Evolutionary conservation across 2,797 vertebrate genomes (phyloP).

Genomic region (Odontamblyopus rebecca): DNA sequence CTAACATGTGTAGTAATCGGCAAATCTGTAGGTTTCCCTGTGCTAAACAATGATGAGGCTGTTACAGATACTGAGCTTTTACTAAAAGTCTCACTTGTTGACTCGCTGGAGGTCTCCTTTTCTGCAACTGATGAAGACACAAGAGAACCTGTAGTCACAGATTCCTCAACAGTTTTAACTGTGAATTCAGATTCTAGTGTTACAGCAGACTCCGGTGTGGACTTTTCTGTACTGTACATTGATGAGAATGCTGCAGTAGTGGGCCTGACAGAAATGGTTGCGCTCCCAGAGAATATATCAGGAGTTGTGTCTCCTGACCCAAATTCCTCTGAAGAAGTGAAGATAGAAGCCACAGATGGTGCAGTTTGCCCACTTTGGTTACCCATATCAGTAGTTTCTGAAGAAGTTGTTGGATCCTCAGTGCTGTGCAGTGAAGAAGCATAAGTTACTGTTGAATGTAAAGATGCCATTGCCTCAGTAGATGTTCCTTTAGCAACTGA

Average conservation of each 20-base stretch:
- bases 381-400: not conserved
- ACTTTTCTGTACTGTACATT: not conserved
- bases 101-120: not conserved
- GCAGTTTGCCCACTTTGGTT: not conserved
- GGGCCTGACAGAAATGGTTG: not conserved
- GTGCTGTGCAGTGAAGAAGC: conserved; percentile 24
- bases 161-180: not conserved
- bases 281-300: not conserved
- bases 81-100: no score
- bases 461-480: not conserved
- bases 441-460: not conserved
- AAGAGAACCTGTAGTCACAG: not conserved
- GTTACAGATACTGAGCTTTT: no score
- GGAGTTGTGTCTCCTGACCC: conserved; percentile 27
- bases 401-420: conserved; percentile 2
- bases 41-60: not conserved
- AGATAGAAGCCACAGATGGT: not conserved
- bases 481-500: not conserved
- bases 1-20: no score
- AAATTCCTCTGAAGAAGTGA: conserved; percentile 3
- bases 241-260: not conserved
- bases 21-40: not conserved
- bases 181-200: not conserved
- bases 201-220: not conserved
- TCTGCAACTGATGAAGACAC: no score